Conservation (phyloP, 2,888 invertebrate species). For the Drepana falcataria region DNA sequence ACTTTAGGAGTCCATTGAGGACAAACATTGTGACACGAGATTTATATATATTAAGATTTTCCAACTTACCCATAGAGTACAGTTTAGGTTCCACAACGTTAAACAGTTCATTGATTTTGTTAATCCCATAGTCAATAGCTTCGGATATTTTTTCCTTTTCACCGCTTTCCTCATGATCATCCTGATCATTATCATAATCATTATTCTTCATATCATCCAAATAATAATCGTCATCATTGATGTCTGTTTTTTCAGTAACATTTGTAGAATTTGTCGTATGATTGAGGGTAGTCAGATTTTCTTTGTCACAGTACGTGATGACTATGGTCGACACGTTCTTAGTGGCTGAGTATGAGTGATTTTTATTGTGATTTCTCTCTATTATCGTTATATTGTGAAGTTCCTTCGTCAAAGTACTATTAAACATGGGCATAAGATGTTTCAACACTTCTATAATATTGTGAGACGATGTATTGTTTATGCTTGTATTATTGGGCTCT, state of each 20-base stretch:
- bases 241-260: constrained; percentile 20
- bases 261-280: constrained; percentile 21
- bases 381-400: constrained; percentile 68
- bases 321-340: constrained; percentile 68
- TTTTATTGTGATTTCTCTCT: constrained; percentile 58
- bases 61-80: constrained; percentile 82
- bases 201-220: constrained; percentile 23
- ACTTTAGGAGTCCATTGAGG: too few species aligned
- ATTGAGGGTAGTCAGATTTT: constrained; percentile 42
- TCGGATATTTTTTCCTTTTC: constrained; percentile 76
- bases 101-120: constrained; percentile 82
- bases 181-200: constrained; percentile 19
- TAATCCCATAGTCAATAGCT: constrained; percentile 83
- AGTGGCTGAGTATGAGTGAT: constrained; percentile 53
- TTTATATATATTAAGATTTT: too few species aligned
- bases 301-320: constrained; percentile 65
- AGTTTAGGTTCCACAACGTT: constrained; percentile 82
- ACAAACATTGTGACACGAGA: too few species aligned
- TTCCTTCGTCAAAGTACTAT: constrained; percentile 57
- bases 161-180: constrained; percentile 31
- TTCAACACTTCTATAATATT: constrained; percentile 66
- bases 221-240: constrained; percentile 18
- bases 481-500: constrained; percentile 56
- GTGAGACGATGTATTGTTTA: constrained; percentile 44
- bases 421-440: constrained; percentile 68